phyloP scores from a whole-genome alignment of 1,140 invertebrate species.

The Apocrypta bakeri region DNA sequence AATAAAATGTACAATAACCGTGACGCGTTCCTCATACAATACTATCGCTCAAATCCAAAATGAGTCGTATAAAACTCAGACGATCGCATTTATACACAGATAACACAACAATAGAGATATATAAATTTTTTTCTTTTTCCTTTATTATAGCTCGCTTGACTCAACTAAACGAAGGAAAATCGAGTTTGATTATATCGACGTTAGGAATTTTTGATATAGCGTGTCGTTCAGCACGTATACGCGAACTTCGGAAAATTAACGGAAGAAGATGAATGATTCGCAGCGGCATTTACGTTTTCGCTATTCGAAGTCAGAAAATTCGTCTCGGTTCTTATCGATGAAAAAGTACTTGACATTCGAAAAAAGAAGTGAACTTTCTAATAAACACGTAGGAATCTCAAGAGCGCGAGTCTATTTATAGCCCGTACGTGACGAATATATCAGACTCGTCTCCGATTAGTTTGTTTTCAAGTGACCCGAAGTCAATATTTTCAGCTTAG shows the following conservation, averaged over 20 bases:
- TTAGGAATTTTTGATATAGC: background rate
- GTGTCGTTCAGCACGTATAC: too few species aligned
- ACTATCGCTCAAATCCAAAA: too few species aligned
- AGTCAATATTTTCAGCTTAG: background rate
- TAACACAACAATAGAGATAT: background rate
- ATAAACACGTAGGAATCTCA: background rate
- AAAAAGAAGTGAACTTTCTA: too few species aligned
- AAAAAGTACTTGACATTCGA: too few species aligned
- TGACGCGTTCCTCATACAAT: too few species aligned
- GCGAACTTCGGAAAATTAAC: too few species aligned
- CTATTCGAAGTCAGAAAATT: too few species aligned
- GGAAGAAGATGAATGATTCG: too few species aligned
- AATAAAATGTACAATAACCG: too few species aligned
- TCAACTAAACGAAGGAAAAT: background rate
- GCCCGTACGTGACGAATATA: background rate
- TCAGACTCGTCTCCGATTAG: background rate
- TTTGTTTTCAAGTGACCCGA: background rate
- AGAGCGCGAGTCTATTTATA: background rate
- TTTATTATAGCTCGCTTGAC: background rate
- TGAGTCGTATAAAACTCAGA: background rate
- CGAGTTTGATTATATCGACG: background rate
- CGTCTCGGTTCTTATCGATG: too few species aligned
- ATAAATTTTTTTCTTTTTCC: background rate
- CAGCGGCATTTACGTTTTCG: too few species aligned
- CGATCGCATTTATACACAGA: background rate